Percentiles rank a stretch among this genome's conserved stretches.
phyloP scores from a whole-genome alignment of 2,797 vertebrate genomes.

The Phalanger gymnotis region DNA sequence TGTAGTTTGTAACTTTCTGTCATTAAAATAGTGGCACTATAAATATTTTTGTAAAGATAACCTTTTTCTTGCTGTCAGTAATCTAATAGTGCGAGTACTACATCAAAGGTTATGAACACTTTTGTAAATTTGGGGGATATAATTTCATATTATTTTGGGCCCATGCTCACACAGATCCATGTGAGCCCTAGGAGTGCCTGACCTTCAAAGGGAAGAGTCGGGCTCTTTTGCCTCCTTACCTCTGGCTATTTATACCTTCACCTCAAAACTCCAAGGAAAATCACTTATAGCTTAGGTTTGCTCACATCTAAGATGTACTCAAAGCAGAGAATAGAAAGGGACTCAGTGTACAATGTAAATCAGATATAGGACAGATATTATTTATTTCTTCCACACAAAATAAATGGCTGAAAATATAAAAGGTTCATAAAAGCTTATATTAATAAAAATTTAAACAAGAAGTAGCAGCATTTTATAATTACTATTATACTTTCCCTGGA shows the following conservation, averaged over 20 bases:
- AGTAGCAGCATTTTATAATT: neutral
- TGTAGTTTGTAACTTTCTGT: neutral
- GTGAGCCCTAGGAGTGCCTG: neutral
- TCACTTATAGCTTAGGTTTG: neutral
- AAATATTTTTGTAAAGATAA: neutral
- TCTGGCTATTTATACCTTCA: neutral
- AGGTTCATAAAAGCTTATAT: neutral
- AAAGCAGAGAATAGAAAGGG: neutral
- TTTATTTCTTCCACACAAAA: too few species aligned
- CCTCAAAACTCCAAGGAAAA: neutral
- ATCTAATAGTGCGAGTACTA: neutral
- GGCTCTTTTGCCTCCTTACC: neutral
- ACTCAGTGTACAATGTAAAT: neutral
- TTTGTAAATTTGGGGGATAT: neutral
- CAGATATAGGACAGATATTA: too few species aligned
- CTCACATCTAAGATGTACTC: neutral
- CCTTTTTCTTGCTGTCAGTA: neutral
- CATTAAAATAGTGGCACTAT: neutral
- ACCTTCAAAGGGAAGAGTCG: neutral
- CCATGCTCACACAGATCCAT: neutral
- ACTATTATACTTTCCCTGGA: neutral
- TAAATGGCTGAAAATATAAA: neutral
- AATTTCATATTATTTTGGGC: neutral
- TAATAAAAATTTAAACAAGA: neutral
- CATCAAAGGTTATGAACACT: neutral